phyloP scores from a whole-genome alignment of 2,797 vertebrate genomes.

The Girardinus metallicus region DNA sequence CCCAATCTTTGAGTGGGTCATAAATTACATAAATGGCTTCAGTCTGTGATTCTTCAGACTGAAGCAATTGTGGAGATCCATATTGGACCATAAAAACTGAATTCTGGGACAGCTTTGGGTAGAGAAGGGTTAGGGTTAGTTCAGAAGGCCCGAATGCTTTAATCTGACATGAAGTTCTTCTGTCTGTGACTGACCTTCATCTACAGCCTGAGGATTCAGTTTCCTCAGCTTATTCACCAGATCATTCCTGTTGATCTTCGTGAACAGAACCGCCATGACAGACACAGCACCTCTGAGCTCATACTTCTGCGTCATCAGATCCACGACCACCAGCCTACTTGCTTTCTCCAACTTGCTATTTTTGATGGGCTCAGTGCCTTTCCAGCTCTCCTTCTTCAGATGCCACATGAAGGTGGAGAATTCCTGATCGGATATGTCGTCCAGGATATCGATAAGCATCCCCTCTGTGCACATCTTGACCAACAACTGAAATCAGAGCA shows the following conservation, averaged over 20 bases:
- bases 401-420: constrained; percentile 26
- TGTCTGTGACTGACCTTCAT: constrained; percentile 10
- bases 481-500: too few species aligned
- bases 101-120: too few species aligned
- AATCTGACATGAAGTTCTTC: neutral
- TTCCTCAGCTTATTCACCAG: accelerated
- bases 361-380: constrained; percentile 3
- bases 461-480: too few species aligned
- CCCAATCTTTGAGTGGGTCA: too few species aligned
- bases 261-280: neutral
- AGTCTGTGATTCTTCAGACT: neutral
- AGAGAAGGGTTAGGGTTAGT: too few species aligned
- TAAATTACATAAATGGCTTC: neutral
- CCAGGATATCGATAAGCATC: too few species aligned
- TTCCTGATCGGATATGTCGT: neutral
- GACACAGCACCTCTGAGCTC: neutral
- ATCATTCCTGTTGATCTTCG: constrained; percentile 23
- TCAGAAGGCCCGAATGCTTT: too few species aligned
- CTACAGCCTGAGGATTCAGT: too few species aligned
- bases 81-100: too few species aligned
- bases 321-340: neutral
- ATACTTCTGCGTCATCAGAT: constrained; percentile 25
- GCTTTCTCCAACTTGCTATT: neutral
- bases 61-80: neutral
- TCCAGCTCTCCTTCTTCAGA: neutral